phyloP scores from a whole-genome alignment of 2,888 invertebrate species.

The Pseudococcus longispinus region DNA sequence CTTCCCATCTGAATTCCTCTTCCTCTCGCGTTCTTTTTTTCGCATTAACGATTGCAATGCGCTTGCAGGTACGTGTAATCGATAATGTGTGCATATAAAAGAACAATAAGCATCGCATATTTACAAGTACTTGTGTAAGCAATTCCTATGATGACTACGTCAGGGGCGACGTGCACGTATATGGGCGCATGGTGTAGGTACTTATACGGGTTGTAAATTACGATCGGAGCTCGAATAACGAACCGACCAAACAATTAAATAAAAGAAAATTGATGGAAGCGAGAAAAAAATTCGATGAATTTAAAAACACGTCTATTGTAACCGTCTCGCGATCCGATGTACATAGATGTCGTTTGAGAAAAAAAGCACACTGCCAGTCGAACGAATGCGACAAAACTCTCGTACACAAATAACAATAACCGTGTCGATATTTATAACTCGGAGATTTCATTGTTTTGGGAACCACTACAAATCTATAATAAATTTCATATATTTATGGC shows the following conservation, averaged over 20 bases:
- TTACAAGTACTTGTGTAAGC: conserved; percentile 5
- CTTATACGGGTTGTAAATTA: conserved; percentile 19
- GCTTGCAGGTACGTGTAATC: background rate
- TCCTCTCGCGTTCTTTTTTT: background rate
- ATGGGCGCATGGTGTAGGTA: background rate
- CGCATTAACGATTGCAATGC: background rate
- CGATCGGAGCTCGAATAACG: background rate
- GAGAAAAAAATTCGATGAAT: conserved; percentile 23
- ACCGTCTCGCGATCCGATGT: background rate
- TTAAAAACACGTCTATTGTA: background rate
- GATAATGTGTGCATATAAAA: background rate
- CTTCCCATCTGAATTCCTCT: background rate
- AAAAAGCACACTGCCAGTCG: background rate
- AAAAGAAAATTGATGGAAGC: background rate
- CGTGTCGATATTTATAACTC: background rate
- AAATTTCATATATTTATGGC: conserved; percentile 28
- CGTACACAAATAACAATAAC: background rate
- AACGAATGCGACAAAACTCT: background rate
- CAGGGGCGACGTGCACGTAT: background rate
- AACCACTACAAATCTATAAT: conserved; percentile 23
- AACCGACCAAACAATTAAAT: background rate
- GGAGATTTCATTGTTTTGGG: background rate
- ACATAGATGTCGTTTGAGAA: background rate
- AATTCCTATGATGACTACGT: background rate
- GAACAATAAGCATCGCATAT: background rate